Conservation (phyloP, 64 coral and sea anemone genomes). For the Stichodactyla helianthus region DNA sequence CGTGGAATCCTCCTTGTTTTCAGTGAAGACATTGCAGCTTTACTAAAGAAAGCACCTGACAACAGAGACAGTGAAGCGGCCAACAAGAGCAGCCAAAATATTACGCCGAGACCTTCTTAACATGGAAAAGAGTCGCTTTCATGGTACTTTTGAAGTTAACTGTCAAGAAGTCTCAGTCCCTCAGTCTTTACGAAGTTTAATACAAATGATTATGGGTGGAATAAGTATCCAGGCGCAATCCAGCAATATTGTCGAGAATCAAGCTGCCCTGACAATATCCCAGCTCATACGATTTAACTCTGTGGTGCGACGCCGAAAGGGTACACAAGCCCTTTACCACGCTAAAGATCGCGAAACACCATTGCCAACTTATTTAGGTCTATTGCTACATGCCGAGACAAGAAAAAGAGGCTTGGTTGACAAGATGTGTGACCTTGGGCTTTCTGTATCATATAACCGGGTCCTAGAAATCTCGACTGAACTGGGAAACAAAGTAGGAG, state of each 20-base stretch:
- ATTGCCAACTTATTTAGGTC: conserved; percentile 18
- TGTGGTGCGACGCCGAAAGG: conserved; percentile 17
- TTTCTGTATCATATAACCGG: conserved; percentile 24
- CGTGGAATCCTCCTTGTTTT: conserved; percentile 6
- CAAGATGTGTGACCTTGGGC: conserved; percentile 34
- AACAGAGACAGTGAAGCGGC: conserved; percentile 10
- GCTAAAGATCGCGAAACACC: not conserved
- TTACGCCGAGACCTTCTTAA: conserved; percentile 4
- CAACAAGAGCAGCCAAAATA: conserved; percentile 15
- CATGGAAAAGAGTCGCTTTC: conserved; percentile 8
- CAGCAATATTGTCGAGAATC: not conserved
- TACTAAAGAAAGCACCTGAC: not conserved
- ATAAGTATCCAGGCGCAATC: conserved; percentile 10
- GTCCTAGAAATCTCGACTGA: conserved; percentile 22
- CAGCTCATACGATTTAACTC: conserved; percentile 56
- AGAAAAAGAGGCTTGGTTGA: conserved; percentile 31
- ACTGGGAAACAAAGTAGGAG: not conserved
- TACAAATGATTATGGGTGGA: conserved; percentile 46
- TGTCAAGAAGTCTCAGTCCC: conserved; percentile 34
- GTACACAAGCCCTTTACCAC: not conserved
- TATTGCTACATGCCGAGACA: conserved; percentile 28
- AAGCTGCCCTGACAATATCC: conserved; percentile 48
- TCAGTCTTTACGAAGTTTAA: conserved; percentile 1
- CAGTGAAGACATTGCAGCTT: too few species aligned
- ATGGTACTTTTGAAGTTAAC: conserved; percentile 32